Evolutionary conservation across 2,888 invertebrate genomes (phyloP), one percentile per base, ranked within the genome.

Genomic region (Drosophila anomalata): DNA sequence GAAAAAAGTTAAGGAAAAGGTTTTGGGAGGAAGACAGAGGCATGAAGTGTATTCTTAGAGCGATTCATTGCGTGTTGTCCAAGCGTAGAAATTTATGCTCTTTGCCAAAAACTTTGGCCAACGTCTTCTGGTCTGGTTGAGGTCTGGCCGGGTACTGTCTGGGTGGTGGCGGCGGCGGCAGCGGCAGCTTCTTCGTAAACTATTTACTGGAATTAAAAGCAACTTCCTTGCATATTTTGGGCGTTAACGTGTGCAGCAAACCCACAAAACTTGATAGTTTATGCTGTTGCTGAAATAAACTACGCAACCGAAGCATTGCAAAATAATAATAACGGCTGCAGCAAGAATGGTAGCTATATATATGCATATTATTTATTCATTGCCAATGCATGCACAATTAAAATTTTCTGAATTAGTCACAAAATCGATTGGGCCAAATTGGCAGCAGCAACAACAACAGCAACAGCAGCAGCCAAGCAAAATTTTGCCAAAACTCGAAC

Each of bases 21-120:
- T 41, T n/a, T n/a, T 17, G 17, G 20, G 22, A 20, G 44, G 20
- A 44, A 12, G 44, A 22, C 36, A 36, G n/a, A 14, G 22, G 17
- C n/a, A 44, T 31, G 24, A n/a, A 24, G 48, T 24, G 50, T 31
- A 42, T 62, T 61, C n/a, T 61, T 17, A 50, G 58, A 53, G 44
- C 48, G 57, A 31, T 41, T 52, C 44, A 44, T 47, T 31, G 60
- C 44, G 52, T 72, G 71, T 53, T 58, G 76, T 63, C 68, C 74
- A 55, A 76, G 67, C 76, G 51, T 78, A 73, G 75, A 87, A 87
- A 87, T 85, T 78, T 86, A 85, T 87, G 78, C 86, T 87, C 77
- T 82, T 85, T 77, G 85, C 79, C 79, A 81, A 76, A 84, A 82
- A 83, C 68, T 85, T 87, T 81, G 60, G 62, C 77, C 52, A 68